Base-by-base conservation (phyloP, 1,140 invertebrate genomes). In the Drosophila pandora region DNA sequence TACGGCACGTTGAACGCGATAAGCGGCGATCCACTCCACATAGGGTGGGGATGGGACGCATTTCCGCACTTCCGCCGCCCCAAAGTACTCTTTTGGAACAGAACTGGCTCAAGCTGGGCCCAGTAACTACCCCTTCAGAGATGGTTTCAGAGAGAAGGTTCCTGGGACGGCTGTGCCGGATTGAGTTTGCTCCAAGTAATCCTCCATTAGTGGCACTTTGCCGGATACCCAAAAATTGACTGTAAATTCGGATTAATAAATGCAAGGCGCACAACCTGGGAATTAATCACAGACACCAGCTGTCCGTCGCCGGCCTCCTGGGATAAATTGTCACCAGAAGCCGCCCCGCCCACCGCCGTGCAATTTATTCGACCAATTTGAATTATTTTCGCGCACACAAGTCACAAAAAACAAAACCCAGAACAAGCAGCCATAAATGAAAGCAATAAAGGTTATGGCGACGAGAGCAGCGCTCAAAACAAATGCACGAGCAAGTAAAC, bases 1-100 rank as follows among this genome's bases (percentile, higher is more conserved):
- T 81, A 69, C 71, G 72, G 28, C 12, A 30, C 82, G 75, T 77
- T 84, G 57, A 84, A 63, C 73, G 60, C 57, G 82, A 77, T 84
- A 84, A 85, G 81, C 80, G 47, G n/a, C 22, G 76, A 69, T 50
- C 17, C 34, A 22, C 54, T 71, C 55, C 48, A 56, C 45, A 48
- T 47, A 23, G 37, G 47, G 28, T 39, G 8, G 25, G 5, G 21
- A 28, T 39, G 8, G 25, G 8, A 17, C n/a, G 23, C 5, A n/a
- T 21, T 25, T 32, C 30, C 41, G 32, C 32, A 55, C n/a, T 56
- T 47, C 21, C 10, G 8, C 17, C 56, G 43, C 8, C 25, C 9
- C 34, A 67, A 25, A 57, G 37, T 9, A 52, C 13, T 49, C 21
- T 21, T 28, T 28, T 6, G 25, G 25, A 6, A 6, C 25, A 6